Evolutionary conservation across 2,113 vertebrate species (phyloP).

Genomic region (Megaptera novaeangliae): DNA sequence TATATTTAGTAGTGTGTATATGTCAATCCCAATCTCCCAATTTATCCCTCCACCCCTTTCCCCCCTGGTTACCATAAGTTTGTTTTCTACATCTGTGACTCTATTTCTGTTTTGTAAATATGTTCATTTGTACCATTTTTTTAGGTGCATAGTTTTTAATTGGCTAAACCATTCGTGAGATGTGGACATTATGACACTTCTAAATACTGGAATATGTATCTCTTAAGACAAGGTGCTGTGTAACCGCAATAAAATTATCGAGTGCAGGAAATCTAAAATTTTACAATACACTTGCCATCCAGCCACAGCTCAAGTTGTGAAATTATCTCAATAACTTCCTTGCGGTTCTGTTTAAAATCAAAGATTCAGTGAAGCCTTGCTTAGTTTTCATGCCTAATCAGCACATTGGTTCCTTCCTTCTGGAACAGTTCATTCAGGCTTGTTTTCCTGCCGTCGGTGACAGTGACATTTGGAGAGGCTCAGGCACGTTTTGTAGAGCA

Average conservation of each 20-base stretch:
- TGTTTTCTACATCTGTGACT: too few species aligned
- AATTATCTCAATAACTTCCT: neutral
- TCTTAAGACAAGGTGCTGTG: too few species aligned
- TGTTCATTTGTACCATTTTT: too few species aligned
- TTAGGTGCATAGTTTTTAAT: too few species aligned
- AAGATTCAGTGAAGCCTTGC: fast-evolving
- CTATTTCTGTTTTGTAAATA: too few species aligned
- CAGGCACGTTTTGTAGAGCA: neutral
- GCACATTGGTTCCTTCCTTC: neutral
- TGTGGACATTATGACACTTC: too few species aligned
- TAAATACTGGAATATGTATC: neutral
- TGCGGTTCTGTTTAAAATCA: neutral
- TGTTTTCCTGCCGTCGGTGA: neutral
- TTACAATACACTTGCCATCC: fast-evolving
- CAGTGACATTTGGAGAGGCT: neutral
- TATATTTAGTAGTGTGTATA: too few species aligned
- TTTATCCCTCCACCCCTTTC: too few species aligned
- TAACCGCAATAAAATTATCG: fast-evolving
- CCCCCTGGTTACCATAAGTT: too few species aligned
- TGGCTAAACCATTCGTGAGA: neutral
- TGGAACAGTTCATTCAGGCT: neutral
- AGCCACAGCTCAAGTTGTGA: neutral
- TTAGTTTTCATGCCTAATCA: neutral
- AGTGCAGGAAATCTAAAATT: neutral
- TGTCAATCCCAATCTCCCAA: too few species aligned